Base-by-base conservation (phyloP, 2,888 invertebrate genomes). In the Crossocerus cetratus region DNA sequence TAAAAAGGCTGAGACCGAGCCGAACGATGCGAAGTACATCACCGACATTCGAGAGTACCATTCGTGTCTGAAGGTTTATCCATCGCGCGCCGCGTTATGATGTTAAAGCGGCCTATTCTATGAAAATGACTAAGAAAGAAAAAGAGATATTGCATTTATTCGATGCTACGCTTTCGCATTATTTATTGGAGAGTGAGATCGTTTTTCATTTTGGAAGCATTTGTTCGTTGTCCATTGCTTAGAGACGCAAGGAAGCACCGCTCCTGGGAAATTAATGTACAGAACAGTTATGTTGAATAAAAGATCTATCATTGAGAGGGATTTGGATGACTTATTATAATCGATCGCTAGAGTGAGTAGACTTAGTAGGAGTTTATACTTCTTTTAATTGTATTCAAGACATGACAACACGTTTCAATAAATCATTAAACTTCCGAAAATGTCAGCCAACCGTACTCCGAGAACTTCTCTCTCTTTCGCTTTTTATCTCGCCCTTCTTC, bases 381-480 rank as follows among this genome's bases (percentile, higher is more conserved):
- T 82, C 81, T 80, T 77, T 80, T 84, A 84, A 86, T 85, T 87
- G 83, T 87, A 86, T 84, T 84, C 81, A 85, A 85, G 86, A 87
- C 85, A 86, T 85, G 84, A 86, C 84, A 86, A 84, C 84, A 86
- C 84, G 83, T 86, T 87, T 86, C 78, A 88, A 87, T 87, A 87
- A 88, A 87, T 85, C 80, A 86, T 85, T 80, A 81, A 87, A 84
- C 82, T 82, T 87, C 75, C 83, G 83, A 86, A 87, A 86, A 85
- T 86, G 83, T 85, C 83, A 84, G 84, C 83, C 86, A 84, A 83
- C 86, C 79, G 74, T 81, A n/a, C 77, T 84, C 77, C 77, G 73
- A 80, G 78, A 83, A 83, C 78, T 78, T 78, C 81, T 84, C 80
- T 65, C 74, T 32, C 11, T 32, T 11, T 4, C 8, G 3, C 8